phyloP scores from a whole-genome alignment of 2,113 vertebrate genomes.

The Sander lucioperca region DNA sequence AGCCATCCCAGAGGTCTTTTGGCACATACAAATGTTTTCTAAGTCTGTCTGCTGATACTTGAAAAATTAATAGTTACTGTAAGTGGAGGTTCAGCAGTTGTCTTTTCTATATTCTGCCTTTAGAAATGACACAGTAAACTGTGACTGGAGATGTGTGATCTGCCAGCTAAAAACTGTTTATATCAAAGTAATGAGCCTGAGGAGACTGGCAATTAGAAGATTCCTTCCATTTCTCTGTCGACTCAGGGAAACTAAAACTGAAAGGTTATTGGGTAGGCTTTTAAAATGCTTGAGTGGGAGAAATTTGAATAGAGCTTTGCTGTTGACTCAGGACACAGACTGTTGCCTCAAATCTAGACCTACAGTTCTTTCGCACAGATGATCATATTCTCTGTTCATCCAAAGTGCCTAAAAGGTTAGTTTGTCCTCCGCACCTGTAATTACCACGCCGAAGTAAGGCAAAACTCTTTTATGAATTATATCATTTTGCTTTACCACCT shows the following conservation, averaged over 20 bases:
- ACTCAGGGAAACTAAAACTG: constrained; percentile 70
- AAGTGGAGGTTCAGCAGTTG: constrained; percentile 53
- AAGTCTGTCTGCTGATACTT: constrained; percentile 39
- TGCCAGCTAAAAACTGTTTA: constrained; percentile 76
- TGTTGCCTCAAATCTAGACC: constrained; percentile 30
- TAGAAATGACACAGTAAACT: constrained; percentile 65
- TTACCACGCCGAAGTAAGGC: constrained; percentile 35
- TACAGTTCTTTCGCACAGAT: constrained; percentile 48
- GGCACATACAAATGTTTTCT: constrained; percentile 42
- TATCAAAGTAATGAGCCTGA: constrained; percentile 81
- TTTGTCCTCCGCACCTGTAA: constrained; percentile 35
- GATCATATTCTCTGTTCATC: constrained; percentile 68
- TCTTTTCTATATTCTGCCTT: constrained; percentile 57
- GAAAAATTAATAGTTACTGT: constrained; percentile 35
- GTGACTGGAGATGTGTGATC: constrained; percentile 65
- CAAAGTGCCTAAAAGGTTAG: constrained; percentile 61
- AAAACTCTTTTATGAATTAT: constrained; percentile 12
- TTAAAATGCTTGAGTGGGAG: constrained; percentile 74
- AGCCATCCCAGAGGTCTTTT: constrained; percentile 52
- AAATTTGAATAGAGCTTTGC: constrained; percentile 73
- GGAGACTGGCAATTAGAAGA: constrained; percentile 78
- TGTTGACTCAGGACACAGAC: constrained; percentile 67
- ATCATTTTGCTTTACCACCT: constrained; percentile 24
- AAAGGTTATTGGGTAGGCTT: constrained; percentile 77
- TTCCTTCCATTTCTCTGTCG: constrained; percentile 71